Percentiles rank a stretch among this genome's conserved stretches.
phyloP scores from a whole-genome alignment of 2,888 invertebrate species.

The Caenorhabditis parvicauda region DNA sequence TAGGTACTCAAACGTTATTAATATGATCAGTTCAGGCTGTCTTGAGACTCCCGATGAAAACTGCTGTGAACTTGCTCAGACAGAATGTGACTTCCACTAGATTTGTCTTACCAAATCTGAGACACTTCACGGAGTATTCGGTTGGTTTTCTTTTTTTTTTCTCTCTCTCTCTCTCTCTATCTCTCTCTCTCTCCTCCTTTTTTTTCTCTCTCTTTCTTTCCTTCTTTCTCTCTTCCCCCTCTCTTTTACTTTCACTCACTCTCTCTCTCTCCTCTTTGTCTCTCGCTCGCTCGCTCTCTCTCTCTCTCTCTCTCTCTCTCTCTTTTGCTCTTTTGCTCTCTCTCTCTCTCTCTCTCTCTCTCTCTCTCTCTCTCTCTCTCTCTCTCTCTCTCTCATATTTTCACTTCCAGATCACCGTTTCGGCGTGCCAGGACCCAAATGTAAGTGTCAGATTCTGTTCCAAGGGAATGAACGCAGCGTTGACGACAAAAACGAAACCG shows the following conservation, averaged over 20 bases:
- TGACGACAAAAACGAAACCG: constrained; percentile 7
- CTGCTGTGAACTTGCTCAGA: too few relatives aligned
- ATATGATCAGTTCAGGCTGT: too few relatives aligned
- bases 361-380: neutral
- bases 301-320: neutral
- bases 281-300: neutral
- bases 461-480: constrained; percentile 4
- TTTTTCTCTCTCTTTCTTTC: neutral
- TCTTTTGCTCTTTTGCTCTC: neutral
- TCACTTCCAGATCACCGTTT: constrained; percentile 31
- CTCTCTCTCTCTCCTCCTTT: neutral
- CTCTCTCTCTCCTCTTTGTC: neutral
- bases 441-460: constrained; percentile 32
- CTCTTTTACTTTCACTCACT: neutral
- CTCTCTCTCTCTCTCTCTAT: neutral
- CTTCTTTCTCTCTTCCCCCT: neutral
- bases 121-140: neutral
- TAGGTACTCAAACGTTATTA: too few relatives aligned
- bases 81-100: neutral
- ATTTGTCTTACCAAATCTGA: neutral
- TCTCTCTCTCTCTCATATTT: neutral
- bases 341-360: neutral
- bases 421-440: constrained; percentile 51
- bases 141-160: neutral
- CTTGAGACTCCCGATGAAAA: too few relatives aligned